Evolutionary conservation across 2,113 vertebrate species (phyloP).

Genomic region (Neolamprologus toae): DNA sequence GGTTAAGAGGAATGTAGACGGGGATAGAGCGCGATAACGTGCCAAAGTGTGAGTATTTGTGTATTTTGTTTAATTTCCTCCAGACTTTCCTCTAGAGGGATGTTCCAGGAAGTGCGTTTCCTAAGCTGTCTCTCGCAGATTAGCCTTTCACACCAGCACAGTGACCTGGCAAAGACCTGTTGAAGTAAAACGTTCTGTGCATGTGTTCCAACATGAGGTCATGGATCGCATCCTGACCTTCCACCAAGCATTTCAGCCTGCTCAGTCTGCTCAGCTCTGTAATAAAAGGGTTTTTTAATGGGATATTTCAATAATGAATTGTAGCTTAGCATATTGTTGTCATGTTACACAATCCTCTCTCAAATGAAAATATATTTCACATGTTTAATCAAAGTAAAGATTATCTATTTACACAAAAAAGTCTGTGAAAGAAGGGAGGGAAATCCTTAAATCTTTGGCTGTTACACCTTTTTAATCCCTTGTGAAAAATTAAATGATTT

Average conservation of each 20-base stretch:
- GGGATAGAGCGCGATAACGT: neutral
- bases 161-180: neutral
- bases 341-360: neutral
- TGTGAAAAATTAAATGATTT: neutral
- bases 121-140: neutral
- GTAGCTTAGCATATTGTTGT: neutral
- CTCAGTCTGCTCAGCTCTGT: neutral
- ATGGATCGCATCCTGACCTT: neutral
- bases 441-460: neutral
- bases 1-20: neutral
- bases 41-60: neutral
- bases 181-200: neutral
- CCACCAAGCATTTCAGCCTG: neutral
- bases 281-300: neutral
- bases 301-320: neutral
- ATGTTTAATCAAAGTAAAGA: neutral
- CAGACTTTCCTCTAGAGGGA: neutral
- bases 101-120: neutral
- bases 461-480: neutral
- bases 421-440: neutral
- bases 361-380: neutral
- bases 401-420: neutral
- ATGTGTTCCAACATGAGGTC: neutral
- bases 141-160: neutral
- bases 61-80: constrained; percentile 15